A percentile compares a stretch with the other conserved stretches of the same genome.
phyloP scores from a whole-genome alignment of 30 jellyfish, hydroid and myxozoan genomes.

The Clytia hemisphaerica region DNA sequence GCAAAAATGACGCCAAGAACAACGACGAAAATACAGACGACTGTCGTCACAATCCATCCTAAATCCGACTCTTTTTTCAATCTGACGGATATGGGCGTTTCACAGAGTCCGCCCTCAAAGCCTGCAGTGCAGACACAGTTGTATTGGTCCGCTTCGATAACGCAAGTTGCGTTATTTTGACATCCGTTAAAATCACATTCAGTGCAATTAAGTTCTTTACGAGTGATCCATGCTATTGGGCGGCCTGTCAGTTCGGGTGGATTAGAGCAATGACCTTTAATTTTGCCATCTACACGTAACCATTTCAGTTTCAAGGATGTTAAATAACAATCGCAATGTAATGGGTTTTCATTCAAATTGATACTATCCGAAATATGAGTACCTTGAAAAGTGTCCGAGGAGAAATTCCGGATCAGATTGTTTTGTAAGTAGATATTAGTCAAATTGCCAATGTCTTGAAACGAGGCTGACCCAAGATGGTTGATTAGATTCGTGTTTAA shows the following conservation, averaged over 20 bases:
- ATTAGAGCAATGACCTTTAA: neutral
- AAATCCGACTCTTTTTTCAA: too few relatives aligned
- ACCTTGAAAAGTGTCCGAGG: neutral
- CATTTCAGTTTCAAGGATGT: neutral
- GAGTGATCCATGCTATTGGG: neutral
- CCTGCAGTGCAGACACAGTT: neutral
- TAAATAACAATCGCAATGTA: conserved; percentile 1
- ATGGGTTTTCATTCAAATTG: neutral
- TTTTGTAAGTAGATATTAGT: neutral
- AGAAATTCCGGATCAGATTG: neutral
- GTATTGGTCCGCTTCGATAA: neutral
- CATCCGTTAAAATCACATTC: conserved; percentile 6
- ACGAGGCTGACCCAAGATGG: neutral
- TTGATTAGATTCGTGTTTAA: neutral
- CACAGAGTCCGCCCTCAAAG: conserved; percentile 2
- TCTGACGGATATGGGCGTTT: neutral
- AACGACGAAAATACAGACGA: neutral
- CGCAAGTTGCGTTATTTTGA: conserved; percentile 8
- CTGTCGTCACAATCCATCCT: too few relatives aligned
- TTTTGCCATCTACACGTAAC: neutral
- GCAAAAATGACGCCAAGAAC: neutral
- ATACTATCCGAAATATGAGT: neutral
- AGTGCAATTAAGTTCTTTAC: conserved; percentile 16
- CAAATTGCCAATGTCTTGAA: neutral
- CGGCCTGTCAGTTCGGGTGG: neutral